These are phyloP conservation scores for Plestiodon gilberti DNA, from an alignment of 2,113 vertebrate species.

Conservation along the genomic window DNA sequence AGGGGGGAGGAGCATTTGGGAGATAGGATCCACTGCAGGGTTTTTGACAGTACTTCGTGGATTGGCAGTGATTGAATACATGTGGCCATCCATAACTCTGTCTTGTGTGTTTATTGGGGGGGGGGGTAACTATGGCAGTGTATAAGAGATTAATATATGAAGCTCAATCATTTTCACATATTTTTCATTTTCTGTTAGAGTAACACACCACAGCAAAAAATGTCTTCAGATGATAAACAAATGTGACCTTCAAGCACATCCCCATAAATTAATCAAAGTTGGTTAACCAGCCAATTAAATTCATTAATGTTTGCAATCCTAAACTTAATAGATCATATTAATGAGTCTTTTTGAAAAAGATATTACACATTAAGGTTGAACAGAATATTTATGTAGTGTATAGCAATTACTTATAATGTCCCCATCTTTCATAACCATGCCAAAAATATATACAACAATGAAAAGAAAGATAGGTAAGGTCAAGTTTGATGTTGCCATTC, in stretches of 20 bases:
- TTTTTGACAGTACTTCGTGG: too few species aligned
- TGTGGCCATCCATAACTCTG: too few species aligned
- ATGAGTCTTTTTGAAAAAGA: background rate
- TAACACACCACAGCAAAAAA: background rate
- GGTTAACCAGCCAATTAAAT: background rate
- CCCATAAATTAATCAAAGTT: background rate
- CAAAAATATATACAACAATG: constrained; percentile 20
- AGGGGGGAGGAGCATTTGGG: too few species aligned
- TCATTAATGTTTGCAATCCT: background rate
- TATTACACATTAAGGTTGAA: constrained; percentile 16
- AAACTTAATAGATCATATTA: constrained; percentile 10
- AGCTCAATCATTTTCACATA: background rate
- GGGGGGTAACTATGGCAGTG: too few species aligned
- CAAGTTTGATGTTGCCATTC: constrained; percentile 38
- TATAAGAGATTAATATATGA: background rate
- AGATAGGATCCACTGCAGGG: too few species aligned
- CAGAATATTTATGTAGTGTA: background rate
- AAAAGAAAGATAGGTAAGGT: constrained; percentile 19
- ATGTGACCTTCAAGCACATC: background rate
- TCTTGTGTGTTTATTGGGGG: too few species aligned
- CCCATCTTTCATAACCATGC: background rate
- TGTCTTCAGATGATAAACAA: background rate
- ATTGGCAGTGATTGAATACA: too few species aligned
- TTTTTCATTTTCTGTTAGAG: background rate
- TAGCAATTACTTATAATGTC: background rate